Percentiles rank a stretch among this genome's conserved stretches.
Conservation (phyloP, 2,113 vertebrate species). For the Amblyornis subalaris region DNA sequence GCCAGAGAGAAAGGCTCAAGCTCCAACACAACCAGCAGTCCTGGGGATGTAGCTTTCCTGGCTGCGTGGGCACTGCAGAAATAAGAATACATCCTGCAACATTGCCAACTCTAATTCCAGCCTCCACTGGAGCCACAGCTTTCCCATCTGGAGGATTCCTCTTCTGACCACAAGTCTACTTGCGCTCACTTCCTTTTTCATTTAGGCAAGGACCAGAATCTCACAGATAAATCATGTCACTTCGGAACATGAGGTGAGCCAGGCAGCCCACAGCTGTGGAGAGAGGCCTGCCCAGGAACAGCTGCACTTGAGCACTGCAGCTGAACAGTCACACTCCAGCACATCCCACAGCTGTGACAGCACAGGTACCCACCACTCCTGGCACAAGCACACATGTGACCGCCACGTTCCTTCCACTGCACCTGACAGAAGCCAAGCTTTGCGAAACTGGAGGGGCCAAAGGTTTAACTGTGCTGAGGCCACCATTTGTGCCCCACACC, state of each 20-base stretch:
- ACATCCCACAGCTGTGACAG: neutral
- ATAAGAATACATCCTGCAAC: neutral
- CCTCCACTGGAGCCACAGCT: neutral
- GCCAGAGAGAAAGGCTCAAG: neutral
- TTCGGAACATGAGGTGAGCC: neutral
- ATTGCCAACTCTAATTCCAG: neutral
- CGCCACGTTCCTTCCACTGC: neutral
- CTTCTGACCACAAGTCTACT: neutral
- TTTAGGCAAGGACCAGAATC: neutral
- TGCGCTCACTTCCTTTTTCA: neutral
- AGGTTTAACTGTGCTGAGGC: neutral
- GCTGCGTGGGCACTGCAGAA: neutral
- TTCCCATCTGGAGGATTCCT: neutral
- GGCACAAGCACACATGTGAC: fast-evolving
- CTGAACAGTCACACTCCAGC: neutral
- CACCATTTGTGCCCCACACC: neutral
- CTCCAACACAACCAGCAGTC: neutral
- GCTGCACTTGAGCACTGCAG: neutral
- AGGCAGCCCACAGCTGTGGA: neutral
- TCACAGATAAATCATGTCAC: neutral
- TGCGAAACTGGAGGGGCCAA: neutral
- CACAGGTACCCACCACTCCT: neutral
- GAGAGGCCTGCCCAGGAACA: neutral
- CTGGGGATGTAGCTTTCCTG: neutral
- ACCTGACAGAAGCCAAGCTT: neutral